Evolutionary conservation across 2,888 invertebrate species (phyloP).

Genomic region (Chymomyza amoena): DNA sequence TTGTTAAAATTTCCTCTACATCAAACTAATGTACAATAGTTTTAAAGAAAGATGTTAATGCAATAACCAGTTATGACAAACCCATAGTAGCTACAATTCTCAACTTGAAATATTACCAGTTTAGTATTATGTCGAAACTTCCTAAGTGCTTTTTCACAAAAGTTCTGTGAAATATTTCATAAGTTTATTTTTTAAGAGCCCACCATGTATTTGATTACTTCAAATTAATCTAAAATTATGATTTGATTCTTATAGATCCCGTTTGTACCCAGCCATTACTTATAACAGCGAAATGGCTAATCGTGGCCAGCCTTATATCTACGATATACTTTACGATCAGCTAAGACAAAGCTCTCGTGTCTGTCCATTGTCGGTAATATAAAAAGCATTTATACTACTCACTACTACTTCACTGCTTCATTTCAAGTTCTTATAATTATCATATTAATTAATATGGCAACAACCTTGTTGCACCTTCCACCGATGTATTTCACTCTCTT

Average conservation of each 20-base stretch:
- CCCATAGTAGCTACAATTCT: not conserved
- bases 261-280: conserved; percentile 62
- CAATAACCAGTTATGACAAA: too few species aligned
- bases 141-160: conserved; percentile 19
- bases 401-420: too few species aligned
- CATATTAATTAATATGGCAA: too few species aligned
- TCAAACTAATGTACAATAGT: too few species aligned
- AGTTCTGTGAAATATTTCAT: not conserved
- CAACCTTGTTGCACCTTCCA: too few species aligned
- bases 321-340: conserved; percentile 59
- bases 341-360: conserved; percentile 33
- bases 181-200: conserved; percentile 2
- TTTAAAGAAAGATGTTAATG: not conserved
- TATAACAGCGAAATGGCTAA: conserved; percentile 67
- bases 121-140: not conserved
- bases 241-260: conserved; percentile 61
- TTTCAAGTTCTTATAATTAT: too few species aligned
- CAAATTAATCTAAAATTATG: conserved; percentile 30
- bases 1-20: too few species aligned
- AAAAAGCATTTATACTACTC: too few species aligned
- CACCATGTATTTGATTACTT: not conserved
- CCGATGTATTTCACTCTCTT: too few species aligned
- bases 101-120: not conserved
- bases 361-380: too few species aligned
- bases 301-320: conserved; percentile 60